Percentiles rank a stretch among this genome's conserved stretches.
Evolutionary conservation across 2,797 vertebrate species (phyloP).

Genomic region (Hippocampus kuda): DNA sequence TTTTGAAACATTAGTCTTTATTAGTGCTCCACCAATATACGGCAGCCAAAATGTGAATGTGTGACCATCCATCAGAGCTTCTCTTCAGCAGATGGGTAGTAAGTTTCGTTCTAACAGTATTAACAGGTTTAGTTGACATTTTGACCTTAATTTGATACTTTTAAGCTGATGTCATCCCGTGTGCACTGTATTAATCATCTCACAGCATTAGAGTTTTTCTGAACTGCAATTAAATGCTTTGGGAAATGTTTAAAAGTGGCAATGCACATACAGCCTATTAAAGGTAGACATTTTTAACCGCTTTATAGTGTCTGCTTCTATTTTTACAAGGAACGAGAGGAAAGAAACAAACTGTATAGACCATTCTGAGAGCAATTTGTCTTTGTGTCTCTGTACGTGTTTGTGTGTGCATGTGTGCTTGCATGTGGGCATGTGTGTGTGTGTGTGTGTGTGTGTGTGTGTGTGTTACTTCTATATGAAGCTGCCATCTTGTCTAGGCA

Average conservation of each 20-base stretch:
- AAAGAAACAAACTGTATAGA: slow-evolving; percentile 12
- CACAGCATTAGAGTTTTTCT: slow-evolving; percentile 47
- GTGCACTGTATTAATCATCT: slow-evolving; percentile 35
- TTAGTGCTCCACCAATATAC: slow-evolving; percentile 40
- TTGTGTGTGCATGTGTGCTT: slow-evolving; percentile 6
- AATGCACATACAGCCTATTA: slow-evolving; percentile 52
- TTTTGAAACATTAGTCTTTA: slow-evolving; percentile 45
- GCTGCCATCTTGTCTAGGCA: slow-evolving; percentile 56
- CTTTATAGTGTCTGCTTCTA: slow-evolving; percentile 52
- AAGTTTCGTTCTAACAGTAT: slow-evolving; percentile 31
- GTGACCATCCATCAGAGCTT: slow-evolving; percentile 26
- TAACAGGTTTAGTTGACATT: slow-evolving; percentile 25
- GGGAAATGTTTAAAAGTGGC: slow-evolving; percentile 27
- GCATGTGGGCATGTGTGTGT: slow-evolving; percentile 8
- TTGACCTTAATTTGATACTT: slow-evolving; percentile 15
- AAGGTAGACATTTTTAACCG: slow-evolving; percentile 66
- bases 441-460: slow-evolving; percentile 5
- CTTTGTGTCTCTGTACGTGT: slow-evolving; percentile 11
- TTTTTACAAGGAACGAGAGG: slow-evolving; percentile 42
- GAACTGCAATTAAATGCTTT: slow-evolving; percentile 52
- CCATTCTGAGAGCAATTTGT: slow-evolving; percentile 23
- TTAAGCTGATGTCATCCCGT: slow-evolving; percentile 26
- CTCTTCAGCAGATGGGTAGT: slow-evolving; percentile 36
- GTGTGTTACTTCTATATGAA: slow-evolving; percentile 43
- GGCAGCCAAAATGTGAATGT: slow-evolving; percentile 31